phyloP scores from a whole-genome alignment of 1,140 invertebrate genomes.

The Drosophila miranda region DNA sequence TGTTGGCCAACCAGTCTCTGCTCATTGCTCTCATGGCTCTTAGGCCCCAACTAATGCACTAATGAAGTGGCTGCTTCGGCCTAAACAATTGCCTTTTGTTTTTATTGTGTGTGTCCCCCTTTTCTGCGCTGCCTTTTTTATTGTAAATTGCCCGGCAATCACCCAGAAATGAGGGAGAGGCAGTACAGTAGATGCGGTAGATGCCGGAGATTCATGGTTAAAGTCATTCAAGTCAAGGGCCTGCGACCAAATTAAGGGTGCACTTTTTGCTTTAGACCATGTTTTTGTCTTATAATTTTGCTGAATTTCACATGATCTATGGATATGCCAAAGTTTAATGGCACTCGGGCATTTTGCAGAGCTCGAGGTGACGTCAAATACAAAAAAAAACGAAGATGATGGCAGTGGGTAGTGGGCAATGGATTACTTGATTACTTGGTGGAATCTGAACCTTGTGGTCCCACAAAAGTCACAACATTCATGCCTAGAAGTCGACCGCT shows the following conservation, averaged over 20 bases:
- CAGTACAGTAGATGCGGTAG: not conserved
- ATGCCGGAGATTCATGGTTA: constrained; percentile 49
- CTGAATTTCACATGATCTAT: not conserved
- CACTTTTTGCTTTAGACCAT: not conserved
- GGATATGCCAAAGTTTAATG: too few species aligned
- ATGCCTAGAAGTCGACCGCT: too few species aligned
- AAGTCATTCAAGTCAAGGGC: constrained; percentile 41
- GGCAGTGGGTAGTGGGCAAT: too few species aligned
- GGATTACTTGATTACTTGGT: too few species aligned
- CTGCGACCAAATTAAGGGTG: constrained; percentile 5
- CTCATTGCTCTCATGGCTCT: constrained; percentile 30
- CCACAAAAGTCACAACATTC: too few species aligned
- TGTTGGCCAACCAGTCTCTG: constrained; percentile 8
- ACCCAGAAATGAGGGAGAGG: constrained; percentile 12
- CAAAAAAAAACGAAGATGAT: too few species aligned
- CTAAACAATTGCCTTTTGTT: constrained; percentile 35
- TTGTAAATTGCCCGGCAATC: constrained; percentile 39
- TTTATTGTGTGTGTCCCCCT: constrained; percentile 1
- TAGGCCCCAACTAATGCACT: constrained; percentile 48
- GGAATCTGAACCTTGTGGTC: too few species aligned
- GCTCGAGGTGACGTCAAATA: too few species aligned
- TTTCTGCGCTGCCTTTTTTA: constrained; percentile 14
- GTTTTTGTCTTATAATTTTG: too few species aligned
- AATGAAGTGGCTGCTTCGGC: constrained; percentile 49
- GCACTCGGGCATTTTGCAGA: too few species aligned